phyloP scores from a whole-genome alignment of 2,113 vertebrate genomes.

The Alectura lathami region DNA sequence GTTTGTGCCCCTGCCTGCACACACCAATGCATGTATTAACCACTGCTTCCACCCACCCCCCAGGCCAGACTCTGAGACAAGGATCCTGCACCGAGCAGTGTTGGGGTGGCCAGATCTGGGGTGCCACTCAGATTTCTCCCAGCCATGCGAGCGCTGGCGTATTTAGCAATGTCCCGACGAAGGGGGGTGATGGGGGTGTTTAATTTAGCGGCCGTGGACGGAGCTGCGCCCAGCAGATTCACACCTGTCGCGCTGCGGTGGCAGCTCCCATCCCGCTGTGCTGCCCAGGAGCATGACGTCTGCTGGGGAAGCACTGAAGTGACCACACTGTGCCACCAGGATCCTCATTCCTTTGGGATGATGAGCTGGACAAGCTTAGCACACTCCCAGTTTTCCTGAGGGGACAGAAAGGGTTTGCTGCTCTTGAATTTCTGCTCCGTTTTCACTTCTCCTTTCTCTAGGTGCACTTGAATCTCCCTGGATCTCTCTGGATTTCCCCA shows the following conservation, averaged over 20 bases:
- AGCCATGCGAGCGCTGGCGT: background rate
- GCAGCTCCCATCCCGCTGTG: background rate
- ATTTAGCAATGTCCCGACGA: slow-evolving; percentile 17
- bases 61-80: accelerated
- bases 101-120: background rate
- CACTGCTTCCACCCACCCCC: background rate
- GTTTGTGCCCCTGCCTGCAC: background rate
- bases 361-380: slow-evolving; percentile 17
- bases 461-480: background rate
- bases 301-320: background rate
- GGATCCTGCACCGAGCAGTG: background rate
- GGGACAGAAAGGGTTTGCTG: background rate
- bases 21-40: accelerated
- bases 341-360: slow-evolving; percentile 41
- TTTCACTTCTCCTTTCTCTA: background rate
- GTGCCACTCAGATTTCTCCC: background rate
- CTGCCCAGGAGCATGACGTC: background rate
- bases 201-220: slow-evolving; percentile 21
- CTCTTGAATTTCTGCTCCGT: slow-evolving; percentile 17
- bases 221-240: slow-evolving; percentile 51
- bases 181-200: background rate
- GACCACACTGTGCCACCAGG: background rate
- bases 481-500: background rate
- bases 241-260: slow-evolving; percentile 28
- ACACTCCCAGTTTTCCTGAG: accelerated